phyloP scores from a whole-genome alignment of 2,113 vertebrate genomes.

The Urocolius indicus region DNA sequence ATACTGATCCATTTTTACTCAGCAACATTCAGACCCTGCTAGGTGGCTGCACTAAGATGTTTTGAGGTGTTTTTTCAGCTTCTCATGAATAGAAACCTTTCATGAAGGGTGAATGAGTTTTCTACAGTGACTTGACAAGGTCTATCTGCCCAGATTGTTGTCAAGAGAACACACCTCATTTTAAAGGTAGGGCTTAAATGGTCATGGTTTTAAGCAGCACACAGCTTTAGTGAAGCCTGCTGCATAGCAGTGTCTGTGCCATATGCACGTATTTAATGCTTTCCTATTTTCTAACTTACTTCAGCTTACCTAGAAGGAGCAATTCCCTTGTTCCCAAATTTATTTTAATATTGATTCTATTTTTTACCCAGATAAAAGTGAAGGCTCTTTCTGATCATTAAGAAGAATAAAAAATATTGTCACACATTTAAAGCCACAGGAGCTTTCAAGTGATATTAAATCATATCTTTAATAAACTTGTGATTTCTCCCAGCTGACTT shows the following conservation, averaged over 20 bases:
- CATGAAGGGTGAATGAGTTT: background rate
- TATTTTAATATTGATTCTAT: conserved; percentile 25
- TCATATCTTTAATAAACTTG: conserved; percentile 8
- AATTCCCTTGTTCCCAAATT: background rate
- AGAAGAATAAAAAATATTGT: background rate
- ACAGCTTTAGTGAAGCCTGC: background rate
- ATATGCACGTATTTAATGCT: background rate
- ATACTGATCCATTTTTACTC: background rate
- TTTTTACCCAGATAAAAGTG: conserved; percentile 17
- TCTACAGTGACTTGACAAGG: background rate
- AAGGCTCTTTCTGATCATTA: conserved; percentile 12
- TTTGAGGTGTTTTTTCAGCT: background rate
- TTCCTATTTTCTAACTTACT: background rate
- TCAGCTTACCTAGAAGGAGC: background rate
- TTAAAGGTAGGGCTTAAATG: background rate
- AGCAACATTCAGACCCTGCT: background rate
- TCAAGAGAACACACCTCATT: background rate
- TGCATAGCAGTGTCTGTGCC: background rate
- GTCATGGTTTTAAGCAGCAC: background rate
- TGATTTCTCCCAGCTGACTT: conserved; percentile 35
- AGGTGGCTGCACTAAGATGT: background rate
- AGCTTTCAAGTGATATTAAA: conserved; percentile 20
- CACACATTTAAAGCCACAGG: background rate
- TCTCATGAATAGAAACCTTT: background rate
- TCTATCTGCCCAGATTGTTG: background rate